Percentiles rank a stretch among this genome's conserved stretches.
These are phyloP conservation scores for Drosophila infuscata DNA, from an alignment of 2,888 invertebrate species.

Conservation along the genomic window DNA sequence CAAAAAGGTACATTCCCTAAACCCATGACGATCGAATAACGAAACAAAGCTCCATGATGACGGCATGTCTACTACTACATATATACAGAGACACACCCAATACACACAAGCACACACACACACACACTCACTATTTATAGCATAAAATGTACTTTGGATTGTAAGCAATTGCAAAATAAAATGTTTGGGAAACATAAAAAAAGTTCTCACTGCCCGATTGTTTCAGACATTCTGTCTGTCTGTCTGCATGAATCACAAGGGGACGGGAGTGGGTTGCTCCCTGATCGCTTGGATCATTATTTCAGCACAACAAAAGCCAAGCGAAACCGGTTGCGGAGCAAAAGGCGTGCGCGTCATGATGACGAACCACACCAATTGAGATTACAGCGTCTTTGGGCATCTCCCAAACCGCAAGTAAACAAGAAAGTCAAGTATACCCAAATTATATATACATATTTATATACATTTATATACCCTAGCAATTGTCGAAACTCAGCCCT, in stretches of 20 bases:
- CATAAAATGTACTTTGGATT: slow-evolving; percentile 37
- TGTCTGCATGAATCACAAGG: slow-evolving; percentile 40
- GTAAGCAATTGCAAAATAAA: slow-evolving; percentile 58
- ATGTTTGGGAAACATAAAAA: slow-evolving; percentile 53
- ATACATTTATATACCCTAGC: slow-evolving; percentile 17
- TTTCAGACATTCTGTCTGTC: slow-evolving; percentile 42
- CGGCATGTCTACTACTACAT: slow-evolving; percentile 17
- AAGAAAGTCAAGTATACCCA: slow-evolving; percentile 30
- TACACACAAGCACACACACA: slow-evolving; percentile 17
- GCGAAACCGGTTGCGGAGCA: slow-evolving; percentile 57
- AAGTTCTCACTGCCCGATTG: slow-evolving; percentile 16
- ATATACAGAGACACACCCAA: slow-evolving; percentile 19
- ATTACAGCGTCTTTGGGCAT: slow-evolving; percentile 51
- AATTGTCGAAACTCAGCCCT: background rate
- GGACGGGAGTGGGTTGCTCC: slow-evolving; percentile 21
- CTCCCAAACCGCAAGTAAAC: slow-evolving; percentile 63
- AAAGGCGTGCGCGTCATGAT: slow-evolving; percentile 53
- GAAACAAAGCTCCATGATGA: slow-evolving; percentile 29
- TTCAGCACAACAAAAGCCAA: background rate
- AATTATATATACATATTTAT: no score
- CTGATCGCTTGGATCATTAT: slow-evolving; percentile 22
- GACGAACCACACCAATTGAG: slow-evolving; percentile 44
- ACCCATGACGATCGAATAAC: slow-evolving; percentile 54
- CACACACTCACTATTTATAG: slow-evolving; percentile 14
- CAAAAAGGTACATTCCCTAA: slow-evolving; percentile 25